Conservation (phyloP, 2,797 vertebrate species). For the Channa striata region DNA sequence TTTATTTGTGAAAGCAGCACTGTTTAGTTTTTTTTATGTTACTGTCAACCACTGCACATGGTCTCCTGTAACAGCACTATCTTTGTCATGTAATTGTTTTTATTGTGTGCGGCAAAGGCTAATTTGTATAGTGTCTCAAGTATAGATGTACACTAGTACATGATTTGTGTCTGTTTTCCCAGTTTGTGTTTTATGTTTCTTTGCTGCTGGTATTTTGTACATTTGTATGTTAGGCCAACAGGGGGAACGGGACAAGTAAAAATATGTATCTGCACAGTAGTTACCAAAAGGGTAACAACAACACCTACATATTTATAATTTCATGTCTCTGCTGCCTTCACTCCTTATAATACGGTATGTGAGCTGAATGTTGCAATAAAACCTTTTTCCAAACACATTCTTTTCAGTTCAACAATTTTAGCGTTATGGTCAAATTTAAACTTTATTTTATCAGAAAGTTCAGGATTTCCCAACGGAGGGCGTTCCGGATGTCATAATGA, state of each 20-base stretch:
- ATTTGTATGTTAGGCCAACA: slow-evolving; percentile 37
- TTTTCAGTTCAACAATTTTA: not conserved
- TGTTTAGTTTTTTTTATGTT: not conserved
- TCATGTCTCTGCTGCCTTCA: slow-evolving; percentile 35
- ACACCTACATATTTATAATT: slow-evolving; percentile 37
- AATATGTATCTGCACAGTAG: slow-evolving; percentile 16
- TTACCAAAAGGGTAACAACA: slow-evolving; percentile 34
- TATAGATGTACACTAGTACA: slow-evolving; percentile 1
- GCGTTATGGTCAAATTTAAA: slow-evolving; percentile 3
- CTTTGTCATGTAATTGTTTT: slow-evolving; percentile 3
- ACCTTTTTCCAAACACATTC: slow-evolving; percentile 24
- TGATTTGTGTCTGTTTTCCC: slow-evolving; percentile 22
- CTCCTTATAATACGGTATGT: slow-evolving; percentile 1
- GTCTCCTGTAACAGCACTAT: slow-evolving; percentile 7
- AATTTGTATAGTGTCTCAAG: slow-evolving; percentile 12
- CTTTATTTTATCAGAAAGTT: slow-evolving; percentile 7
- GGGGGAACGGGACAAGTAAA: not conserved
- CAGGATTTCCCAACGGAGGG: slow-evolving; percentile 12
- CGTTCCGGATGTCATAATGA: slow-evolving; percentile 13
- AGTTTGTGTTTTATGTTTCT: slow-evolving; percentile 20
- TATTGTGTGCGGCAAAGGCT: slow-evolving; percentile 5
- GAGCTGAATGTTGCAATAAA: slow-evolving; percentile 22
- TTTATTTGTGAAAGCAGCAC: not conserved
- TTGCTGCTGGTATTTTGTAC: slow-evolving; percentile 30
- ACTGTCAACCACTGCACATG: not conserved